These are phyloP conservation scores for Mimas tiliae DNA, from an alignment of 2,888 invertebrate species.

Conservation along the genomic window DNA sequence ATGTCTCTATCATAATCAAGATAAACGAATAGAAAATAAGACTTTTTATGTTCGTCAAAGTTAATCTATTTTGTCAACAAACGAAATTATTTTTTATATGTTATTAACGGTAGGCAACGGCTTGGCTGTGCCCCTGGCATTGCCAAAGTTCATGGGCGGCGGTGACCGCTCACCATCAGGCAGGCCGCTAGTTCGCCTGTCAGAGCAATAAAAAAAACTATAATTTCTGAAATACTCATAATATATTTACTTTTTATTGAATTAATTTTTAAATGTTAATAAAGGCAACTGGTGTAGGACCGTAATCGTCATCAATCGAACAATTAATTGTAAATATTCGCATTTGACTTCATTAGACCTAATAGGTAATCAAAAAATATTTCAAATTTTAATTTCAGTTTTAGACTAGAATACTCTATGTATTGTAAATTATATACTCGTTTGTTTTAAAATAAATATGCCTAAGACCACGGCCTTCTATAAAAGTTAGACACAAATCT, in stretches of 20 bases:
- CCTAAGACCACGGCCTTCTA: constrained; percentile 76
- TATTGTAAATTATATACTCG: not conserved
- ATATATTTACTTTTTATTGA: not conserved
- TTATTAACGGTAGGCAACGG: no score
- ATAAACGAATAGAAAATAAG: constrained; percentile 8
- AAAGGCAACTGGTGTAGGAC: not conserved
- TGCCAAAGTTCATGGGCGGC: no score
- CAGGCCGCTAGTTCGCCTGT: no score
- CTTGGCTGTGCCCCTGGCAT: no score
- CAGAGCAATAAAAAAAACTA: no score
- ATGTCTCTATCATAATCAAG: not conserved
- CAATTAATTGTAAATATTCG: constrained; percentile 13
- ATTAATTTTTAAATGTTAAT: not conserved
- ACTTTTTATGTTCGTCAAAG: not conserved
- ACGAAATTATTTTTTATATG: no score
- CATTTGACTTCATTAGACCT: not conserved
- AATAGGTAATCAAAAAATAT: not conserved
- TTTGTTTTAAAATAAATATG: constrained; percentile 50
- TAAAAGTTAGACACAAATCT: constrained; percentile 53
- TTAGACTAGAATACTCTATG: not conserved
- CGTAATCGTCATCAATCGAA: not conserved
- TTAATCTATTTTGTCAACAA: no score
- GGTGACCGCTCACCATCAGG: no score
- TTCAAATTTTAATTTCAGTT: not conserved
- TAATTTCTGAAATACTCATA: no score